phyloP scores from a whole-genome alignment of 2,888 invertebrate genomes.

The Himalopsyche tibetana region DNA sequence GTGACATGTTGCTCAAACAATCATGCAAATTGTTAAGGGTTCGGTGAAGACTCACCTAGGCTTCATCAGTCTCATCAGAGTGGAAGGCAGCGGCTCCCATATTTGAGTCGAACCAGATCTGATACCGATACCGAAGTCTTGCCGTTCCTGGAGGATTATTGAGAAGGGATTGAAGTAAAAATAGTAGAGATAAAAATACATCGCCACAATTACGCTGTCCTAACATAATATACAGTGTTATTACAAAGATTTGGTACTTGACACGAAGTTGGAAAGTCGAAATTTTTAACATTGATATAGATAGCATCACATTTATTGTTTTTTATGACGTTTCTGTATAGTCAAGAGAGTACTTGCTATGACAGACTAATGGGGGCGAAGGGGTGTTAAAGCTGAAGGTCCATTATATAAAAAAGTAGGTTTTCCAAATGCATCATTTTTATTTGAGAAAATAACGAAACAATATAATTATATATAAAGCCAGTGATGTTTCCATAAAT shows the following conservation, averaged over 20 bases:
- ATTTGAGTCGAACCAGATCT: constrained; percentile 82
- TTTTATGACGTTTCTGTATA: neutral
- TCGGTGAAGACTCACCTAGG: constrained; percentile 70
- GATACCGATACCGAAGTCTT: constrained; percentile 82
- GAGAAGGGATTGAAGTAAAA: constrained; percentile 51
- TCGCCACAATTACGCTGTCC: neutral
- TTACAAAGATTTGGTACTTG: no score
- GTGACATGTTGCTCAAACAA: constrained; percentile 70
- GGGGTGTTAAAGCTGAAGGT: no score
- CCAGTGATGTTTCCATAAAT: no score
- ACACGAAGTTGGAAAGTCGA: no score
- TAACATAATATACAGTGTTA: neutral
- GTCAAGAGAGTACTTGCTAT: neutral
- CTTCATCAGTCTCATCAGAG: constrained; percentile 67
- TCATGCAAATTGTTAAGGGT: constrained; percentile 72
- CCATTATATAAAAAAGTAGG: no score
- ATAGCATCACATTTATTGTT: neutral
- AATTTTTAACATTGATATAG: no score
- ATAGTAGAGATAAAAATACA: neutral
- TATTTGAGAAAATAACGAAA: neutral
- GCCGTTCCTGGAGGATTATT: constrained; percentile 79
- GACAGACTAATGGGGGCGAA: neutral
- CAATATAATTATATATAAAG: neutral
- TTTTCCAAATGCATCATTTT: no score
- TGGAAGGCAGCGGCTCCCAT: constrained; percentile 76